A percentile compares a stretch with the other conserved stretches of the same genome.
These are phyloP conservation scores for Chascanopsetta lugubris DNA, from an alignment of 2,113 vertebrate species.

Conservation along the genomic window DNA sequence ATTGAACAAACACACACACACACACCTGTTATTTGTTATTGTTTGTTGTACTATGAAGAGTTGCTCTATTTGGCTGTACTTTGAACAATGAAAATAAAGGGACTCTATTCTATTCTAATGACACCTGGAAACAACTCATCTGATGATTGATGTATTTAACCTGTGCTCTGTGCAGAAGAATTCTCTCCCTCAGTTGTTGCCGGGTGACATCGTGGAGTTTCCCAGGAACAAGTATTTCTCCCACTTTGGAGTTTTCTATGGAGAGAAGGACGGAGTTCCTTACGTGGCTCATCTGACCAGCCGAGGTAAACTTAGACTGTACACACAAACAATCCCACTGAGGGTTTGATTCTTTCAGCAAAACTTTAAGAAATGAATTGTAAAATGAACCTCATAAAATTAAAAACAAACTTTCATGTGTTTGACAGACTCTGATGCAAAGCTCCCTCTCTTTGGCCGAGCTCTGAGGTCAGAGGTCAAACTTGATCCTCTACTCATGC, in stretches of 20 bases:
- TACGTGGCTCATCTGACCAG: conserved; percentile 82
- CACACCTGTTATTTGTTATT: too few species aligned
- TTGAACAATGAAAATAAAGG: too few species aligned
- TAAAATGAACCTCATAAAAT: neutral
- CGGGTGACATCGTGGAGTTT: conserved; percentile 83
- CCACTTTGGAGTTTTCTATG: conserved; percentile 81
- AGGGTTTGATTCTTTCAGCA: neutral
- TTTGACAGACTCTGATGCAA: conserved; percentile 76
- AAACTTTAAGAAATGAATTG: neutral
- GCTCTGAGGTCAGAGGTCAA: conserved; percentile 79
- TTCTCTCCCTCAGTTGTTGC: conserved; percentile 69
- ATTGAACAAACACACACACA: too few species aligned
- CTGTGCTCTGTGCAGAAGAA: conserved; percentile 47
- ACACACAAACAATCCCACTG: too few species aligned
- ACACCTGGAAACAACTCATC: too few species aligned
- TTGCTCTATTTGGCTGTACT: too few species aligned
- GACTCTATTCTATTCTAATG: too few species aligned
- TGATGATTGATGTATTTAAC: too few species aligned
- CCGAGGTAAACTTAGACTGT: conserved; percentile 75
- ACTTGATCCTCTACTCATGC: conserved; percentile 77
- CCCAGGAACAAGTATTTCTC: conserved; percentile 81
- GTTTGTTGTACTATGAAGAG: too few species aligned
- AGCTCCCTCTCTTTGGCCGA: conserved; percentile 76
- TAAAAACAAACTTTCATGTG: neutral
- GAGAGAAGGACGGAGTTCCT: conserved; percentile 79